Evolutionary conservation across 2,113 vertebrate species (phyloP), one percentile per base, ranked within the genome.

Genomic region (Dryoscopus gambensis): DNA sequence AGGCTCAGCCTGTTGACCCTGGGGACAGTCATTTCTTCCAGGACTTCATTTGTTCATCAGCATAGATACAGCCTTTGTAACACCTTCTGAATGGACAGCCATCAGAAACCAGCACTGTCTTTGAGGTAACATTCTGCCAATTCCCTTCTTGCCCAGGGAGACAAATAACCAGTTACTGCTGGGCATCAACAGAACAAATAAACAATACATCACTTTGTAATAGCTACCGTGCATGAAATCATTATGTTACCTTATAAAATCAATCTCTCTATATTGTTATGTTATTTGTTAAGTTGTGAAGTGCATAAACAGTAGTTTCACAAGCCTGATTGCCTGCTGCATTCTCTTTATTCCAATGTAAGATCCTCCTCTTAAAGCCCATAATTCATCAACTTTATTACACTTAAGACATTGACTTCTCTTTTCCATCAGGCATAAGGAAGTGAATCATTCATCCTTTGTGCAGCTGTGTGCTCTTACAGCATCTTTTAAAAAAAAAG

Each of bases 381-480:
- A 15, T 31, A 84, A 70, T 89, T 86, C 52, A 83, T 90, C 90
- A 95, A 90, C 60, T 90, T 90, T n/a, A 37, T 92, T 96, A 63
- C 49, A 68, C 68, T 96, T 80, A 42, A 88, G 67, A 40, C 11
- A 59, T 21, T 70, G 46, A 78, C 46, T 94, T 95, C 68, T 84
- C 52, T 91, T 94, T 91, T 70, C 46, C 65, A 91, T 90, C 57
- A 90, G 80, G 33, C 24, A 46, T 28, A 71, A 81, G 47, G 40
- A 89, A 87, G 35, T 22, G 57, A 94, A 74, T 89, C 52, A 62
- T 44, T 84, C 56, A 75, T 68, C 46, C 44, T 31, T 92, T 59
- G 59, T 13, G 40, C 74, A 89, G 47, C 55, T 77, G 25, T 42
- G 37, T 55, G 42, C 47, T 79, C 59, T 90, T 65, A 63, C 19